phyloP scores from a whole-genome alignment of 30 jellyfish, hydroid and myxozoan species.

The Mastigias papua region DNA sequence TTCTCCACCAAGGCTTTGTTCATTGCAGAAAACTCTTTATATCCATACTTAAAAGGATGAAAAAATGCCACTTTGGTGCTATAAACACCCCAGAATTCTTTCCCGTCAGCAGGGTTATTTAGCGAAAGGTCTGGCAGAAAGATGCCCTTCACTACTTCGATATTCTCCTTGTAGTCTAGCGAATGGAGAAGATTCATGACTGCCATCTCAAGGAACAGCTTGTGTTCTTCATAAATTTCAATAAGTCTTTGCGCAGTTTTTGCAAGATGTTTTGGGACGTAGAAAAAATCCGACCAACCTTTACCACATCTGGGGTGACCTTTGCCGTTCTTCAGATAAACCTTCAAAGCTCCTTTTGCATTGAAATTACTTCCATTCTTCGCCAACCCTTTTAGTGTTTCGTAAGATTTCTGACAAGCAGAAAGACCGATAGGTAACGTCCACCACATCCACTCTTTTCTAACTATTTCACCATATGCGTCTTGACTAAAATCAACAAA shows the following conservation, averaged over 20 bases:
- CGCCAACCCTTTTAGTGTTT: conserved; percentile 51
- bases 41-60: conserved; percentile 91
- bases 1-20: conserved; percentile 64
- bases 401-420: conserved; percentile 78
- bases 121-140: conserved; percentile 89
- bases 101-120: conserved; percentile 59
- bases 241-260: conserved; percentile 34
- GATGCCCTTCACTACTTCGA: conserved; percentile 78
- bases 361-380: conserved; percentile 14
- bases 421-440: conserved; percentile 72
- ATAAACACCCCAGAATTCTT: conserved; percentile 83
- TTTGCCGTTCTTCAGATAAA: conserved; percentile 76
- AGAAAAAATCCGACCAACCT: conserved; percentile 98
- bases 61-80: conserved; percentile 80
- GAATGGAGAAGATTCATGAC: conserved; percentile 79
- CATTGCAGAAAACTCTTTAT: conserved; percentile 36
- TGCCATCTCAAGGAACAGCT: conserved; percentile 84
- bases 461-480: conserved; percentile 70
- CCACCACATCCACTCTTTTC: conserved; percentile 97
- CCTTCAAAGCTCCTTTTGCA: conserved; percentile 23
- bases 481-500: conserved; percentile 83
- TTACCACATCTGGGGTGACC: conserved; percentile 98
- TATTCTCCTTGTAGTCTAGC: conserved; percentile 53
- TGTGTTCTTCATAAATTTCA: conserved; percentile 38
- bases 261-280: conserved; percentile 87